Evolutionary conservation across 2,888 invertebrate genomes (phyloP).

Genomic region (Volucella inflata): DNA sequence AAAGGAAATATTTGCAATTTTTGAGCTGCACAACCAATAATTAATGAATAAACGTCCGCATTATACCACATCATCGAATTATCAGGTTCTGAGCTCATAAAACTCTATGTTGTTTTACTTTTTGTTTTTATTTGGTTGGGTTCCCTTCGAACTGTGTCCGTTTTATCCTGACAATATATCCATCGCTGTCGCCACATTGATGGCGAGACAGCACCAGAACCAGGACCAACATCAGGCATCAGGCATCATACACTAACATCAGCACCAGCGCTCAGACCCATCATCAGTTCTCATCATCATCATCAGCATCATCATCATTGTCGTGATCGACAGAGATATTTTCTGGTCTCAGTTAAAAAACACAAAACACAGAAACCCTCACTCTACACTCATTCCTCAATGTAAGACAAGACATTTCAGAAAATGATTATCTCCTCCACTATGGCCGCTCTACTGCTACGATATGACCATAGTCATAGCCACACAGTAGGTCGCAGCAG

Average conservation of each 20-base stretch:
- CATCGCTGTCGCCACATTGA: slow-evolving; percentile 74
- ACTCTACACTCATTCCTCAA: slow-evolving; percentile 75
- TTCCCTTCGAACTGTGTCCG: neutral
- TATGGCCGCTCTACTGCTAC: neutral
- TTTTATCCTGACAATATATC: slow-evolving; percentile 67
- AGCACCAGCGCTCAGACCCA: slow-evolving; percentile 53
- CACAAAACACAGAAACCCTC: slow-evolving; percentile 49
- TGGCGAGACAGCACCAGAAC: slow-evolving; percentile 52
- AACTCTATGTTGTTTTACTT: slow-evolving; percentile 30
- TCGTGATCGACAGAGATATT: slow-evolving; percentile 76
- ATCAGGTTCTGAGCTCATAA: slow-evolving; percentile 72
- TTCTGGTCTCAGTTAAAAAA: slow-evolving; percentile 39
- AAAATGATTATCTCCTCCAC: slow-evolving; percentile 71
- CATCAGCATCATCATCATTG: slow-evolving; percentile 70
- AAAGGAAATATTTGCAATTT: slow-evolving; percentile 72
- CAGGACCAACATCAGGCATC: slow-evolving; percentile 67
- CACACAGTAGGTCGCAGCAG: slow-evolving; percentile 14
- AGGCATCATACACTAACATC: neutral
- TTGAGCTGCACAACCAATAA: slow-evolving; percentile 70
- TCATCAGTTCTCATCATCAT: slow-evolving; percentile 73
- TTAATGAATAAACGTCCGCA: slow-evolving; percentile 75
- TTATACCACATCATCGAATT: slow-evolving; percentile 76
- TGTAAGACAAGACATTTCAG: slow-evolving; percentile 75
- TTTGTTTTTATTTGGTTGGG: neutral
- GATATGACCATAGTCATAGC: too few relatives aligned